Evolutionary conservation across 2,888 invertebrate genomes (phyloP), one percentile per base, ranked within the genome.

Genomic region (Teleiodes luculella): DNA sequence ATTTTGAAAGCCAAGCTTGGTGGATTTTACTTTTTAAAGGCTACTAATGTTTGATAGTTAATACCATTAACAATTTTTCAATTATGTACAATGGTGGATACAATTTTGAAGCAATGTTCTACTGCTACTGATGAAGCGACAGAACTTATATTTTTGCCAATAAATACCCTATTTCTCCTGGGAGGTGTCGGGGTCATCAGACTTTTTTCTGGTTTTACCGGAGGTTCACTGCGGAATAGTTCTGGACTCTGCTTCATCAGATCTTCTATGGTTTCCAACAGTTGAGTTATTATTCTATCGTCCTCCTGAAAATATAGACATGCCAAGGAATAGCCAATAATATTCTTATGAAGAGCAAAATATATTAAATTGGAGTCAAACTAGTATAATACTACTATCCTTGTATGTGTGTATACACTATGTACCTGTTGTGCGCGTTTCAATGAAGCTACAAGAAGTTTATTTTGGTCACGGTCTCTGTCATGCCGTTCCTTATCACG

Each of bases 401-500:
- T n/a, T n/a, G n/a, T n/a, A n/a, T n/a, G n/a, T n/a, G n/a, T n/a
- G n/a, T 18, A 10, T 24, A 20, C 24, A 13, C 4, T 1, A 10
- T 8, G 30, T 31, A 92, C 90, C 80, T 92, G 92, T 48, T 90
- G 90, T 1, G 90, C 82, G 7, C 90, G 87, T 66, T 86, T 88
- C 46, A 89, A 78, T 0, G 88, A 86, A 0, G 73, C 84, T 13
- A 90, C 87, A 3, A 90, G 80, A 47, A 90, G 74, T 58, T 86
- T 89, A 64, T 89, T 86, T 61, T 90, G 90, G 60, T 95, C 95
- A 53, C 95, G 91, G 70, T 96, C 97, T 63, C 93, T 92, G 68
- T 97, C 97, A 72, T 95, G 93, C 0, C 95, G 91, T 72, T 97
- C 97, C 59, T 96, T 95, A 80, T 97, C 97, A 35, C 96, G 91